Conservation (phyloP, 2,797 vertebrate species). For the Phalanger gymnotis region DNA sequence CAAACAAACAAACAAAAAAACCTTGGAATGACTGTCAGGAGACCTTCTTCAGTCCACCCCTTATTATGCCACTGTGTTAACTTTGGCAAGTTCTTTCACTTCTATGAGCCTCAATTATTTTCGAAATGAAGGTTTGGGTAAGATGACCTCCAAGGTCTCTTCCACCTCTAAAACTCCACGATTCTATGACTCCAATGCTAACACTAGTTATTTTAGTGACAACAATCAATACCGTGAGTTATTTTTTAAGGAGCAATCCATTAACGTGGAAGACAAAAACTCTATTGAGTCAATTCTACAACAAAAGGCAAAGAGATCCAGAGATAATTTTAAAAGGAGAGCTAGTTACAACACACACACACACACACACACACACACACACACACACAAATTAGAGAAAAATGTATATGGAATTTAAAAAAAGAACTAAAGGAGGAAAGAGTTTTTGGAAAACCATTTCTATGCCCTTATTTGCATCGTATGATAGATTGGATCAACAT, state of each 20-base stretch:
- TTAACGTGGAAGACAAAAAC: neutral
- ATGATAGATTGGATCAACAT: neutral
- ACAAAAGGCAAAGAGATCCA: neutral
- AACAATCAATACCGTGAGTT: neutral
- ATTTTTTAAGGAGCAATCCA: neutral
- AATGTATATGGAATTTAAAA: neutral
- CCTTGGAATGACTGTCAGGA: neutral
- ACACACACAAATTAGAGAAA: no score
- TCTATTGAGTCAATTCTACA: conserved; percentile 5
- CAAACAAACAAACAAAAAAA: neutral
- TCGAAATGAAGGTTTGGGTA: neutral
- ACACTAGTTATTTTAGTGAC: neutral
- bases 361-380: no score
- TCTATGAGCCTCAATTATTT: neutral
- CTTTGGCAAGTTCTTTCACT: neutral
- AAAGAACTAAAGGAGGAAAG: neutral
- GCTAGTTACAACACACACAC: neutral
- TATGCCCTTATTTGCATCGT: neutral
- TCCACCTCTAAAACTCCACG: neutral
- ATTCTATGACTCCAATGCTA: neutral
- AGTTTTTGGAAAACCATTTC: neutral
- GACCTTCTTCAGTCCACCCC: neutral
- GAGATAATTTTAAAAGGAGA: neutral
- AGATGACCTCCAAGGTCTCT: neutral
- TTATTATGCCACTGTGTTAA: neutral